Evolutionary conservation across 2,113 vertebrate species (phyloP).

Genomic region (Ptilonorhynchus violaceus): DNA sequence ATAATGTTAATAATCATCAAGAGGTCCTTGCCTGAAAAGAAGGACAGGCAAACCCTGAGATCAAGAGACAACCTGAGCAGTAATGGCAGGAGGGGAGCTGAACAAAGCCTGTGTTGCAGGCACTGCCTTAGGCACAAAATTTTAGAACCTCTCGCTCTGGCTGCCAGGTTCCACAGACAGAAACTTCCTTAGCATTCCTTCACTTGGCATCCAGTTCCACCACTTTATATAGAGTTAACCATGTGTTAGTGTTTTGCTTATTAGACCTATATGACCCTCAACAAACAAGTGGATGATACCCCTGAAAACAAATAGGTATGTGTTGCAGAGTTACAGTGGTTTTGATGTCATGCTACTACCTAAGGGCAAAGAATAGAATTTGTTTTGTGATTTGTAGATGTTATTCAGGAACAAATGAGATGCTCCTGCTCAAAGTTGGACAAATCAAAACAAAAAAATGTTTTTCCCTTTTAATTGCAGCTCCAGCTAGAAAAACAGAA

Average conservation of each 20-base stretch:
- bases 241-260: not conserved
- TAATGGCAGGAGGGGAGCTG: not conserved
- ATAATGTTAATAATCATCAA: not conserved
- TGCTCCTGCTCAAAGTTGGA: not conserved
- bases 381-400: not conserved
- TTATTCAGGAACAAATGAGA: not conserved
- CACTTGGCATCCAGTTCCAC: not conserved
- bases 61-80: not conserved
- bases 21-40: not conserved
- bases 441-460: not conserved
- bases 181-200: not conserved
- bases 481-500: slow-evolving; percentile 95
- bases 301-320: not conserved
- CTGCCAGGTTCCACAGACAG: not conserved
- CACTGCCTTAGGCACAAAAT: not conserved
- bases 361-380: not conserved
- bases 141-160: not conserved
- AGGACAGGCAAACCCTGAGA: not conserved
- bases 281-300: not conserved
- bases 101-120: not conserved
- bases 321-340: not conserved
- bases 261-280: not conserved
- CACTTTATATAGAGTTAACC: not conserved
- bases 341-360: not conserved
- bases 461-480: slow-evolving; percentile 67